Conservation (phyloP, 2,888 invertebrate species). For the Parascotia fuliginaria region DNA sequence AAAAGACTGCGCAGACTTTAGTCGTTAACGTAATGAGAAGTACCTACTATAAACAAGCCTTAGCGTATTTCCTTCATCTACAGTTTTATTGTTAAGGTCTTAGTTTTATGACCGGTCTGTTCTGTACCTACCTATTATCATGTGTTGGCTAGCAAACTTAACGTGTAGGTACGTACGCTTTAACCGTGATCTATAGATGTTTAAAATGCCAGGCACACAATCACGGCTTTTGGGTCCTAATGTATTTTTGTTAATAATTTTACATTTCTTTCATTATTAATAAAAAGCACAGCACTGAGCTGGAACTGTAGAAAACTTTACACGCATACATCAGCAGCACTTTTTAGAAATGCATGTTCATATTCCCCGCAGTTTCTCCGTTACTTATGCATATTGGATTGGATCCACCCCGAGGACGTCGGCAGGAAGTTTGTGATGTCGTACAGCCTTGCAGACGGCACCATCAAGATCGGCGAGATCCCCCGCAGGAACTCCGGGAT, state of each 20-base stretch:
- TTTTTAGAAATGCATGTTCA: slow-evolving; percentile 3
- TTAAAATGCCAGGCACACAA: too few relatives aligned
- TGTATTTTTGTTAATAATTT: too few relatives aligned
- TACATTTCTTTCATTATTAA: too few relatives aligned
- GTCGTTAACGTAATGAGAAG: background rate
- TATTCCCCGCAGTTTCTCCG: slow-evolving; percentile 89
- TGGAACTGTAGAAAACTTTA: too few relatives aligned
- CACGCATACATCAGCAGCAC: too few relatives aligned
- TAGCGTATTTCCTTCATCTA: background rate
- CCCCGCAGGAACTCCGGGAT: slow-evolving; percentile 91
- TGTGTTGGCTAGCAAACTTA: too few relatives aligned
- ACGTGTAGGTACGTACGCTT: too few relatives aligned
- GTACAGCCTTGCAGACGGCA: slow-evolving; percentile 91
- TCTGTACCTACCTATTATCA: too few relatives aligned
- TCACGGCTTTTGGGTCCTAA: too few relatives aligned
- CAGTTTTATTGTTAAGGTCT: background rate
- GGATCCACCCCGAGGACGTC: slow-evolving; percentile 91
- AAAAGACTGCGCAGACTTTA: background rate
- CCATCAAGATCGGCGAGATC: slow-evolving; percentile 90
- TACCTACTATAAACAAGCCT: background rate
- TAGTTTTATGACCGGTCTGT: background rate
- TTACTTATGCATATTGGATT: slow-evolving; percentile 91
- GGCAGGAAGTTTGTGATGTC: slow-evolving; percentile 91
- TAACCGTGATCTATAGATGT: too few relatives aligned
- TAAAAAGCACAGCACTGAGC: too few relatives aligned